Base-by-base conservation (phyloP, 1,140 invertebrate genomes). In the Lepidurus arcticus region DNA sequence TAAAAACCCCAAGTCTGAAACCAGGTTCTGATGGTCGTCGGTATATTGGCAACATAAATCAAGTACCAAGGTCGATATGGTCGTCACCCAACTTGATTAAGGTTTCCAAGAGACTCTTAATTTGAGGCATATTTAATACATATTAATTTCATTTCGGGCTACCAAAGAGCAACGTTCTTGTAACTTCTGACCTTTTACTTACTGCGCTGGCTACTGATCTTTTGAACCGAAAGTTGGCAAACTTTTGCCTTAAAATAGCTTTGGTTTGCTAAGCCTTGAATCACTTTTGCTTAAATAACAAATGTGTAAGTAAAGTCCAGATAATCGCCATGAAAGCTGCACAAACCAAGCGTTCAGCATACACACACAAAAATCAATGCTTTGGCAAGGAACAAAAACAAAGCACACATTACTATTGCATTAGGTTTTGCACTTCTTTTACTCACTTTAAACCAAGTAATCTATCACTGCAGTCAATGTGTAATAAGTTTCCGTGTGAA, bases 321-420 rank as follows among this genome's bases (percentile, higher is more conserved):
- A 65, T 65, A 65, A 65, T 65, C 16, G 8, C 53, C 21, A 11
- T 16, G 53, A 21, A 4, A n/a, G 21, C 53, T 65, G 21, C 53
- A 65, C n/a, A 65, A 65, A 65, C 53, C 53, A 65, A 65, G 53
- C 53, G 21, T 65, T 65, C 53, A 65, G 53, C 53, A 65, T 10
- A 21, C 53, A 65, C 53, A n/a, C 53, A 65, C 53, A 65, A 65
- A 65, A 65, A 65, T 65, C 53, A 65, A 65, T 65, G 53, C 53
- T 65, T 65, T 65, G 53, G 53, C 8, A 65, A 65, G 16, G 53
- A 65, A 65, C 53, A 65, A 65, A 65, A 65, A 65, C 53, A 65
- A 65, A 65, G 53, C 53, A 21, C 16, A 65, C 53, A 65, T 65
- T 65, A 34, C 34, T 65, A 65, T 21, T 65, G 53, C 21, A 65